Conservation (phyloP, 2,888 invertebrate species). For the Heliconius cydno region DNA sequence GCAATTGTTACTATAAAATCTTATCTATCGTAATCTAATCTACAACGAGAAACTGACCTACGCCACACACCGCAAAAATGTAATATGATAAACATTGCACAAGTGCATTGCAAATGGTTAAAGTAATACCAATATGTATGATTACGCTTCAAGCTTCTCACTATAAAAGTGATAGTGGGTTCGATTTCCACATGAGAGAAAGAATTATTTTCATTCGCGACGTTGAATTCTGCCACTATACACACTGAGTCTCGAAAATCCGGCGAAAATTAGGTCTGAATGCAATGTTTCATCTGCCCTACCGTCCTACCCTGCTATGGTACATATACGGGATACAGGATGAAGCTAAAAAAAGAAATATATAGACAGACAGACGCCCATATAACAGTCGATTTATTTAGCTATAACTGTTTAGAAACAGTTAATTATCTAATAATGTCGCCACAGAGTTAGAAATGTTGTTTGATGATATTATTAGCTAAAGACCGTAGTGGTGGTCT, state of each 20-base stretch:
- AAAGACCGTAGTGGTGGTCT: background rate
- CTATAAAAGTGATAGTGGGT: background rate
- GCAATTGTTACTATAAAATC: conserved; percentile 21
- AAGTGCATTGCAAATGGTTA: conserved; percentile 51
- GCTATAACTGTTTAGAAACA: conserved; percentile 37
- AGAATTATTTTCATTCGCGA: background rate
- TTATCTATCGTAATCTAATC: conserved; percentile 70
- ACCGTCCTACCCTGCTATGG: background rate
- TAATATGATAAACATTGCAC: conserved; percentile 64
- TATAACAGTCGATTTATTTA: conserved; percentile 34
- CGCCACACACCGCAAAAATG: conserved; percentile 66
- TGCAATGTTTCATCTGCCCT: background rate
- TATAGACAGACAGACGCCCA: background rate
- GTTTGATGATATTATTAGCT: background rate
- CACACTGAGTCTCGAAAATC: background rate
- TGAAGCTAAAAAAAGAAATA: background rate
- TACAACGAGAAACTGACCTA: conserved; percentile 75
- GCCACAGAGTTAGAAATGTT: background rate
- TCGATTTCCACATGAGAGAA: background rate
- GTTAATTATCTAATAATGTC: conserved; percentile 30
- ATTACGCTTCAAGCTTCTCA: background rate
- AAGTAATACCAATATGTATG: conserved; percentile 10
- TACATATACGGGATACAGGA: background rate
- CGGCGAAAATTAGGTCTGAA: too few relatives aligned
- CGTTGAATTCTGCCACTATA: background rate